phyloP scores from a whole-genome alignment of 2,888 invertebrate species.

The Cephus pulcher region DNA sequence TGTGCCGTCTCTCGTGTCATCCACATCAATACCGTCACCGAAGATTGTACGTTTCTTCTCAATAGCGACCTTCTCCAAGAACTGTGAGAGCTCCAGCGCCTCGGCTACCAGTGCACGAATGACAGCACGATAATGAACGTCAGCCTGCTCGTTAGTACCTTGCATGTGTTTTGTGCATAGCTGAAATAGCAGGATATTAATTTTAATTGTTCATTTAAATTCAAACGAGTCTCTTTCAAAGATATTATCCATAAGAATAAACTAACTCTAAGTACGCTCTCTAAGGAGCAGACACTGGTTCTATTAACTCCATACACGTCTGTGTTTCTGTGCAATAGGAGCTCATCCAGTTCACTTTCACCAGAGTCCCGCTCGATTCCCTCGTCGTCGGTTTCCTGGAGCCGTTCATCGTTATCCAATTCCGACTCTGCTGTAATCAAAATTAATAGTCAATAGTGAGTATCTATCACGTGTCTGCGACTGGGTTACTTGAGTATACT shows the following conservation, averaged over 20 bases:
- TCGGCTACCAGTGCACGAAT: conserved; percentile 93
- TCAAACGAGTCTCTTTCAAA: not conserved
- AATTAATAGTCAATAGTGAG: not conserved
- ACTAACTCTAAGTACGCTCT: conserved; percentile 73
- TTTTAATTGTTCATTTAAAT: not conserved
- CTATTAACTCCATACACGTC: conserved; percentile 36
- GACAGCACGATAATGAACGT: conserved; percentile 89
- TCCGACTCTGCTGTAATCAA: conserved; percentile 42
- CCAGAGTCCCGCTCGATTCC: conserved; percentile 91
- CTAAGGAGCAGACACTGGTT: conserved; percentile 66
- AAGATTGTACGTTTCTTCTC: conserved; percentile 65
- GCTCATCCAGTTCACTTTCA: conserved; percentile 69
- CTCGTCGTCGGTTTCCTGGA: conserved; percentile 83
- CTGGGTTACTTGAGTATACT: not conserved
- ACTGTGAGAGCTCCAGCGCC: conserved; percentile 88
- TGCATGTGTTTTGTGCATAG: conserved; percentile 70
- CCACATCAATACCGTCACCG: conserved; percentile 69
- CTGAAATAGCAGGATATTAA: conserved; percentile 51
- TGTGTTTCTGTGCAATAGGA: conserved; percentile 37
- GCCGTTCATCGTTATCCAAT: conserved; percentile 67
- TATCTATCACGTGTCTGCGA: not conserved
- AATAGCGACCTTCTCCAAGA: conserved; percentile 85
- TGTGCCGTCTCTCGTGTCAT: conserved; percentile 72
- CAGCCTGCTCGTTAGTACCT: conserved; percentile 72
- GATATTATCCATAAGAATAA: not conserved